phyloP scores from a whole-genome alignment of 2,888 invertebrate species.

The Dolomedes plantarius region DNA sequence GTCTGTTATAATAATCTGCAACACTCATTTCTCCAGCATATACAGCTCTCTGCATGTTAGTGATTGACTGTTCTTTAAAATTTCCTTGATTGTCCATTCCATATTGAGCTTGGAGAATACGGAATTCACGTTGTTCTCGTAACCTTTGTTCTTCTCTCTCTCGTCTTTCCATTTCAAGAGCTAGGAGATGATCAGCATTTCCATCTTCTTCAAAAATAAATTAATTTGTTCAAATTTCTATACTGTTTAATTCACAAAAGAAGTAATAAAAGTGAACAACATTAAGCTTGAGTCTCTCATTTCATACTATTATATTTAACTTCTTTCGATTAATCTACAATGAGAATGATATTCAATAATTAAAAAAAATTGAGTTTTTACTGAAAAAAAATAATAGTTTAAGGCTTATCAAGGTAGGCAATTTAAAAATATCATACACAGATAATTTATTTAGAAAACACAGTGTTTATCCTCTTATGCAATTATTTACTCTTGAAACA shows the following conservation, averaged over 20 bases:
- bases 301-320: too few species aligned
- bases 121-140: conserved; percentile 88
- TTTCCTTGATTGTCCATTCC: conserved; percentile 93
- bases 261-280: too few species aligned
- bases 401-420: too few species aligned
- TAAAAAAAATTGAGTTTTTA: too few species aligned
- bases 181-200: conserved; percentile 79
- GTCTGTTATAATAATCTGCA: conserved; percentile 89
- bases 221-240: too few species aligned
- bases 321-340: too few species aligned
- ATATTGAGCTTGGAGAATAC: conserved; percentile 87
- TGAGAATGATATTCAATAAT: too few species aligned
- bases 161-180: conserved; percentile 80
- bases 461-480: too few species aligned
- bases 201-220: conserved; percentile 73
- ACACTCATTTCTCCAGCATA: conserved; percentile 90
- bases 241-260: not conserved
- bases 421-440: too few species aligned
- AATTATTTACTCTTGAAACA: too few species aligned
- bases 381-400: too few species aligned
- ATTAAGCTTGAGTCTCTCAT: not conserved
- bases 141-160: conserved; percentile 84
- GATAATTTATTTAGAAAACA: too few species aligned
- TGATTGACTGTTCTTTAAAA: conserved; percentile 86
- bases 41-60: conserved; percentile 87